Evolutionary conservation across 92 coral and sea anemone genomes (phyloP), one percentile per base, ranked within the genome.

Genomic region (Palythoa grandiflora): DNA sequence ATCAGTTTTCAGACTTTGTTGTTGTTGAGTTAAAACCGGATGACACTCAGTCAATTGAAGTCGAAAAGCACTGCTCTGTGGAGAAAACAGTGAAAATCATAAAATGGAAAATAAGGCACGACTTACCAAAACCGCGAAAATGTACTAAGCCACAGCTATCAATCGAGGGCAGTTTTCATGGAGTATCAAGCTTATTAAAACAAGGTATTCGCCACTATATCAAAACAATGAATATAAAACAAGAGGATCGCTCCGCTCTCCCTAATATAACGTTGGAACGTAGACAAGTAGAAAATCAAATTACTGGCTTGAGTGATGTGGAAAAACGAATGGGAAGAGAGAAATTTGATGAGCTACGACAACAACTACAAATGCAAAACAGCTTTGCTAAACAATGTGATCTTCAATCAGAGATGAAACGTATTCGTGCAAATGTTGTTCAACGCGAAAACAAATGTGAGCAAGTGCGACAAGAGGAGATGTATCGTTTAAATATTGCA

Each of bases 311-410:
- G 35, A 38, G 14, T 39, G 77, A 73, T 4, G 15, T 73, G n/a
- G 77, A 73, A 40, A 73, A 73, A 73, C 48, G 52, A 73, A 38
- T 73, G 48, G 54, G 20, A 73, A 13, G 53, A 36, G 17, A 38
- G 17, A 39, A 73, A 14, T 73, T 73, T 39, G 77, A 73, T 73
- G 77, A 39, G 3, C 21, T 73, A 40, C 77, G 77, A 9, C 77
- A 73, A 47, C 38, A 39, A 38, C 7, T 73, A 20, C 0, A 13
- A 40, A 38, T 73, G 77, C 77, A 73, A 15, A 73, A 47, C 35
- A 73, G 77, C 77, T 73, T 73, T 73, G 77, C 19, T 73, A 73
- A 40, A 73, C 77, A 73, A 39, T 73, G 77, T 73, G 77, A 73
- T 38, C 16, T 73, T 73, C 17, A 73, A 73, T 38, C 51, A 7